These are phyloP conservation scores for Mnemiopsis leidyi DNA, from an alignment of 37 sponge, comb jelly and placozoan species.

Conservation along the genomic window DNA sequence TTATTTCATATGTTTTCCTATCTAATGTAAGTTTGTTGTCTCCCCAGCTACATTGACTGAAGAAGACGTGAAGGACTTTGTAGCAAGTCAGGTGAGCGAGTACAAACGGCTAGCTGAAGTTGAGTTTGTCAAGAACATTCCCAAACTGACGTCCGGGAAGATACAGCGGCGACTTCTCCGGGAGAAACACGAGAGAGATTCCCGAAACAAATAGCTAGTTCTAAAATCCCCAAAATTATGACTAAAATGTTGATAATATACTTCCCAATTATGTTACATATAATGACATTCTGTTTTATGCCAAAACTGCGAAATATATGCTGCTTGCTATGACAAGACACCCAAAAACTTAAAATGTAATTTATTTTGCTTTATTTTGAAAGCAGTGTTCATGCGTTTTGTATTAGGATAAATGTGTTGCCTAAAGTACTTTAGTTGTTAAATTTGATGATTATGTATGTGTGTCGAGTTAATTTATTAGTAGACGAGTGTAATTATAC, in stretches of 20 bases:
- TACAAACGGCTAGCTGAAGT: constrained; percentile 89
- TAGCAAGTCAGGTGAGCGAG: constrained; percentile 70
- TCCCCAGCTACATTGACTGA: constrained; percentile 67
- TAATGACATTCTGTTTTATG: too few relatives aligned
- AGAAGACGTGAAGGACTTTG: constrained; percentile 71
- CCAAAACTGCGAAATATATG: too few relatives aligned
- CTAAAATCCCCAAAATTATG: not conserved
- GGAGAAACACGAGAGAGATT: constrained; percentile 20
- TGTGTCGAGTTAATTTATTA: too few relatives aligned
- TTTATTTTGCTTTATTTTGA: not conserved
- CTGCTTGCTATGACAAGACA: not conserved
- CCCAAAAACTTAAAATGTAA: not conserved
- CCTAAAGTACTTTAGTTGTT: too few relatives aligned
- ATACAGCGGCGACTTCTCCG: constrained; percentile 74
- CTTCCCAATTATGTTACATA: too few relatives aligned
- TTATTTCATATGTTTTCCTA: too few relatives aligned
- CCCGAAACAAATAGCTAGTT: not conserved
- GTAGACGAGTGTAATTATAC: too few relatives aligned
- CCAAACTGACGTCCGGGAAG: constrained; percentile 87
- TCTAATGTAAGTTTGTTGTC: too few relatives aligned
- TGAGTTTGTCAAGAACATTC: constrained; percentile 75
- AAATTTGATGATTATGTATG: too few relatives aligned
- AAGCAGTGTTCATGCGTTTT: too few relatives aligned
- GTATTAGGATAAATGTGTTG: too few relatives aligned
- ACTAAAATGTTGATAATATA: too few relatives aligned